Evolutionary conservation across 2,113 vertebrate genomes (phyloP).

Genomic region (Engystomops pustulosus): DNA sequence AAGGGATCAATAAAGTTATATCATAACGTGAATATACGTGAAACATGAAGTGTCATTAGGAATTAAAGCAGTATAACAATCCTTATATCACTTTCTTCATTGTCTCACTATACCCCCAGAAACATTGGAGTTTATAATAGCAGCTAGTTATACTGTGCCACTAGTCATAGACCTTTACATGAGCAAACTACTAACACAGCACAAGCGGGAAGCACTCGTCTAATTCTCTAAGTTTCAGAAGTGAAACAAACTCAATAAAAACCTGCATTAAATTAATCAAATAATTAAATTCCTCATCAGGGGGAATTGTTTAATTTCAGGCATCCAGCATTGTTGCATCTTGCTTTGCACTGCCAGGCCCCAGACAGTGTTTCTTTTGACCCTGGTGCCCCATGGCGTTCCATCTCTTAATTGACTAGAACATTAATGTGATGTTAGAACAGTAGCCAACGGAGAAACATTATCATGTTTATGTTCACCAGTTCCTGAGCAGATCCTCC

Average conservation of each 20-base stretch:
- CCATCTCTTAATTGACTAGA: slow-evolving; percentile 43
- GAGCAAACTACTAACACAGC: slow-evolving; percentile 9
- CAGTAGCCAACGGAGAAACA: slow-evolving; percentile 45
- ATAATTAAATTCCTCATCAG: slow-evolving; percentile 34
- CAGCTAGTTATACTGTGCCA: not conserved
- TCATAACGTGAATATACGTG: too few species aligned
- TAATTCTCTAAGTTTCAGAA: slow-evolving; percentile 35
- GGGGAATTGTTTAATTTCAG: slow-evolving; percentile 40
- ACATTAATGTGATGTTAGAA: slow-evolving; percentile 36
- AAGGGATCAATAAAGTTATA: too few species aligned
- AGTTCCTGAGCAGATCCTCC: slow-evolving; percentile 19
- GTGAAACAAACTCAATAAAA: not conserved
- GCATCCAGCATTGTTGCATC: slow-evolving; percentile 20
- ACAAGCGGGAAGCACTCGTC: not conserved
- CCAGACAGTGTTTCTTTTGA: slow-evolving; percentile 39
- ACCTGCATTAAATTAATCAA: slow-evolving; percentile 34
- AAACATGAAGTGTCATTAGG: too few species aligned
- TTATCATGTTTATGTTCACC: slow-evolving; percentile 55
- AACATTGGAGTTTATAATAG: not conserved
- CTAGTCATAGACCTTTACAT: slow-evolving; percentile 2
- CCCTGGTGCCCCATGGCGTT: slow-evolving; percentile 26
- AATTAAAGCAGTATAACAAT: too few species aligned
- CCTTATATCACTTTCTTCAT: too few species aligned
- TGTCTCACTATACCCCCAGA: too few species aligned
- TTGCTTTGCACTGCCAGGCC: slow-evolving; percentile 5